Percentiles rank a stretch among this genome's conserved stretches.
Conservation (phyloP, 2,113 vertebrate species). For the Phrynosoma blainvillii region DNA sequence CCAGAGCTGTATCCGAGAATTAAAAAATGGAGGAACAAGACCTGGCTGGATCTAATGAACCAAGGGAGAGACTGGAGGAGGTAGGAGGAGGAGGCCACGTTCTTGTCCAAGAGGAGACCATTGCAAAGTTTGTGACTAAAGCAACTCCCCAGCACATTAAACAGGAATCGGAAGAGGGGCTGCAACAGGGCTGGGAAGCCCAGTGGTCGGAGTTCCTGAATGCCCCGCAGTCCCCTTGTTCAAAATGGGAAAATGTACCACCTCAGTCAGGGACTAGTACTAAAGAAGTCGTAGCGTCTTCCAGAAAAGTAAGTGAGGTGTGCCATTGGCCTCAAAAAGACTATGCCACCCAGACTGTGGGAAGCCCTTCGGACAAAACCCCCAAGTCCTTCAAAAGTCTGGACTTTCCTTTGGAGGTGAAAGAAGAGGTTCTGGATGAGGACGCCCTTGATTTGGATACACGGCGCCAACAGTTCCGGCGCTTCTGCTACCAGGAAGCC, state of each 20-base stretch:
- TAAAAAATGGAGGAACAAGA: constrained; percentile 6
- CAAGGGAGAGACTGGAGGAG: background rate
- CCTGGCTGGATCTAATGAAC: background rate
- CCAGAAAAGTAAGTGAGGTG: background rate
- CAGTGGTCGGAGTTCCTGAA: background rate
- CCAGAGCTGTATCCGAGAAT: background rate
- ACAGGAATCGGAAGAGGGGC: background rate
- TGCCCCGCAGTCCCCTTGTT: background rate
- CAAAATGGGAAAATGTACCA: background rate
- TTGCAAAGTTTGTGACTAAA: background rate
- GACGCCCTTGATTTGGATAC: background rate
- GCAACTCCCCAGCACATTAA: background rate
- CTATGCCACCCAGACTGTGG: background rate
- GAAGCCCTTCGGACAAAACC: background rate
- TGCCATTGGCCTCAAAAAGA: background rate
- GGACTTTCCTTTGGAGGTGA: background rate
- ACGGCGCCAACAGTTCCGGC: background rate
- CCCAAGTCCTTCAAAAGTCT: background rate
- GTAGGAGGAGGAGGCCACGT: background rate
- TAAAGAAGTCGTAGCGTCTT: background rate
- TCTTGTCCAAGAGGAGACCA: background rate
- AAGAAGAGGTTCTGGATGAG: constrained; percentile 4
- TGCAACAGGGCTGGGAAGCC: background rate
- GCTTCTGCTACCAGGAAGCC: constrained; percentile 16
- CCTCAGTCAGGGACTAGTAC: background rate